Base-by-base conservation (phyloP, 2,113 vertebrate species). In the Spea bombifrons region DNA sequence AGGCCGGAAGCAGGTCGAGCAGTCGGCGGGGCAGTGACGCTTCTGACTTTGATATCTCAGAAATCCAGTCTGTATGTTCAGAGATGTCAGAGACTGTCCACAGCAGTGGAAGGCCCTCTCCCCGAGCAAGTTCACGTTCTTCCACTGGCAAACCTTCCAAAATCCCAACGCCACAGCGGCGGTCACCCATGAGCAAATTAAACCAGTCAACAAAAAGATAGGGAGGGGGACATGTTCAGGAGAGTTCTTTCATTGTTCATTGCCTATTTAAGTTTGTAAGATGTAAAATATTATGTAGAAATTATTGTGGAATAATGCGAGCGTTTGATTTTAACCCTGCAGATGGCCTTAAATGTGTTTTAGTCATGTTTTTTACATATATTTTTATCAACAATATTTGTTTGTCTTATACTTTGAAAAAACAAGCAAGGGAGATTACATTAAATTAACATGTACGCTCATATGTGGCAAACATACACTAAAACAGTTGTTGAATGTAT, bases 11-110 rank as follows among this genome's bases (percentile, higher is more conserved):
- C 73, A 90, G 97, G 83, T 94, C 95, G 17, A 98, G 97, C 84
- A 99, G 97, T 83, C 94, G 96, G 68, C 89, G 97, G 61, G 97
- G 97, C 78, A 99, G 97, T 2, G 97, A 99, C 0, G 97, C 96
- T 0, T 99, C 97, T 1, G 97, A 99, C 91, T 99, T 99, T 81
- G 97, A 99, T 91, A 99, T 99, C 89, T 99, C 97, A 0, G 97
- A 99, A 86, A 99, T 99, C 87, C 96, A 96, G 86, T 99, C 97
- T 0, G 95, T 96, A 50, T 98, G 94, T 87, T 99, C 97, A 0
- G 97, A 99, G 7, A 77, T 88, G 84, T 95, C 93, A 2, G 97
- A 99, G 87, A 93, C 91, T 6, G 93, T 91, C n/a, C 93, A 92
- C 12, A 94, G 93, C 43, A 83, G 92, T 0, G 85, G 88, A 79